Base-by-base conservation (phyloP, 2,113 vertebrate genomes). In the Toxotes chatareus region DNA sequence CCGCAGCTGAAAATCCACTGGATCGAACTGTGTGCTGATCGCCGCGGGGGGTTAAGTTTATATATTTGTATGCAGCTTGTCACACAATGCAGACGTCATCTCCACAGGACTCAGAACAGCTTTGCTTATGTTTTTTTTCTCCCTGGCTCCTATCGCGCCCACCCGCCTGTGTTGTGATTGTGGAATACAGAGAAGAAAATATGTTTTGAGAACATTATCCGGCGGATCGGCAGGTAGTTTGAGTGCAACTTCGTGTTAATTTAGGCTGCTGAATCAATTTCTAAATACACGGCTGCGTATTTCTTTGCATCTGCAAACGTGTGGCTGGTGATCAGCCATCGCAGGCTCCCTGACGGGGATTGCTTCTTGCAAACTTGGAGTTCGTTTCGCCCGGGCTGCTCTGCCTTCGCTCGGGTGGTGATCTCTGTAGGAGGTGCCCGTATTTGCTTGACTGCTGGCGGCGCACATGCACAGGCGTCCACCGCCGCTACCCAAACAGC, bases 51-150 rank as follows among this genome's bases (percentile, higher is more conserved):
- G 72, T 77, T 44, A 93, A 92, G 84, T 94, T 93, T 86, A 55
- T 89, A 31, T 86, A 83, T 93, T 82, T 93, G 88, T 80, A 86
- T 90, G 86, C 89, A 91, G 89, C 86, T 88, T 81, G 85, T 90
- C 87, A 91, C 87, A 84, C 86, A 75, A 73, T 64, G 84, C 86
- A 90, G 88, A 93, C 93, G 93, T 91, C 92, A 92, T 83, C 82
- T 83, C 49, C 82, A 80, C 79, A 60, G 85, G 80, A 86, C 84
- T 69, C 60, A 63, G 86, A 89, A 82, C 82, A 73, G 87, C 63
- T 84, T 90, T 84, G 73, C 76, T 82, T 86, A 74, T 72, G 40
- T 74, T 83, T 83, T 51, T 51, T 47, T 42, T 11, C 6, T 46
- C 46, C 32, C 7, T 40, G 42, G 51, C 61, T 83, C 59, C 44